Percentiles rank a stretch among this genome's conserved stretches.
Evolutionary conservation across 35 echinoderm and acorn worm species (phyloP).

Genomic region (Lytechinus pictus): DNA sequence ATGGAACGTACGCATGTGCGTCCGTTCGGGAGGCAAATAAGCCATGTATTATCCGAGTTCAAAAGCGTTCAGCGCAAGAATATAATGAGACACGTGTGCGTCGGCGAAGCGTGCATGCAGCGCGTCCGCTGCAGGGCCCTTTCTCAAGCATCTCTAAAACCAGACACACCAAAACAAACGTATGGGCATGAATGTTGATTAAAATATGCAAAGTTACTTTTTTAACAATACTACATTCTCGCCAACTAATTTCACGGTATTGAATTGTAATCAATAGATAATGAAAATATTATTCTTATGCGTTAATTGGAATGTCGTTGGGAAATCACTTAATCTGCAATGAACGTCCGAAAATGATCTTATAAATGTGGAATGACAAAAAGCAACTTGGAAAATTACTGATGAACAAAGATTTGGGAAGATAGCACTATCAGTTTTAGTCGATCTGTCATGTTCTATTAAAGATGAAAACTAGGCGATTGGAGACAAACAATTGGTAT

Average conservation of each 20-base stretch:
- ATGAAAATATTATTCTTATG: background rate
- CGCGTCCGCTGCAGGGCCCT: background rate
- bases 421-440: background rate
- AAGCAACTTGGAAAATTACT: no score
- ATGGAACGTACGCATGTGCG: slow-evolving; percentile 8
- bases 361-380: no score
- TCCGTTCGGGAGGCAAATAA: slow-evolving; percentile 16
- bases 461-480: background rate
- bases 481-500: background rate
- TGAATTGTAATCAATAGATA: background rate
- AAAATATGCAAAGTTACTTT: background rate
- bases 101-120: background rate
- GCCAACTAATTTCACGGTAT: background rate
- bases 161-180: background rate
- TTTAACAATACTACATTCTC: background rate
- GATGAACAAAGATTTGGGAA: background rate
- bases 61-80: background rate
- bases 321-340: background rate
- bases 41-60: background rate
- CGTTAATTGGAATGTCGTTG: background rate
- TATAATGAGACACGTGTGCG: background rate
- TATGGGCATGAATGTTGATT: background rate
- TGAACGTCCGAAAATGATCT: background rate
- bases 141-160: background rate
- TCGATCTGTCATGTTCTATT: background rate